Evolutionary conservation across 2,113 vertebrate species (phyloP), one percentile per base, ranked within the genome.

Genomic region (Psettodes erumei): DNA sequence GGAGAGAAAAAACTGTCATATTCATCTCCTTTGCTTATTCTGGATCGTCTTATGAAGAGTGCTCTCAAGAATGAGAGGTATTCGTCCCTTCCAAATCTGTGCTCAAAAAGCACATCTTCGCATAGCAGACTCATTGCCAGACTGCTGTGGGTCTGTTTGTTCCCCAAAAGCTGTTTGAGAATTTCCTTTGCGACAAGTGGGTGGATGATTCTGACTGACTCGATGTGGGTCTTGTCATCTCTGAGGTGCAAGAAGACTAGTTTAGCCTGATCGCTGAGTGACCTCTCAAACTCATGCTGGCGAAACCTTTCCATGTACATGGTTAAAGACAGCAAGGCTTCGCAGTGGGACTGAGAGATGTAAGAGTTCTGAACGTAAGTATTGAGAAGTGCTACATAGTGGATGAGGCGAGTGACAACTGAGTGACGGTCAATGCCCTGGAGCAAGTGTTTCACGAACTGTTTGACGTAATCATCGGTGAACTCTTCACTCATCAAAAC

Each of bases 401-500:
- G 65, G 71, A 95, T 94, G 64, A 96, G 53, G 7, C 55, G 74
- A 0, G 94, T 95, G 10, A 85, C 93, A 6, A 58, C 43, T 27
- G 93, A 89, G 0, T 71, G n/a, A 0, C 0, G 90, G 21, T 95
- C 74, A 48, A 96, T 94, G 25, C 0, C 93, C 55, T 92, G 38
- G 1, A 96, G 33, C 32, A 95, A 86, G 84, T 95, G 72, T 35
- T 33, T 61, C 3, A 96, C 95, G 87, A 94, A 91, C 3, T 93
- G 0, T 4, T 75, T 71, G 56, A 96, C 61, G 0, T 96, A 96
- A 0, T 54, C 0, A 0, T 47, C 32, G 0, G 82, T 68, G 87
- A 95, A 96, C 66, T 90, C 95, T 64, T 95, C 62, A 3, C 93
- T 94, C 95, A 96, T 95, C 75, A 96, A 80, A 25, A 96, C 93